Conservation (phyloP, 2,113 vertebrate genomes). For the Sapajus apella region DNA sequence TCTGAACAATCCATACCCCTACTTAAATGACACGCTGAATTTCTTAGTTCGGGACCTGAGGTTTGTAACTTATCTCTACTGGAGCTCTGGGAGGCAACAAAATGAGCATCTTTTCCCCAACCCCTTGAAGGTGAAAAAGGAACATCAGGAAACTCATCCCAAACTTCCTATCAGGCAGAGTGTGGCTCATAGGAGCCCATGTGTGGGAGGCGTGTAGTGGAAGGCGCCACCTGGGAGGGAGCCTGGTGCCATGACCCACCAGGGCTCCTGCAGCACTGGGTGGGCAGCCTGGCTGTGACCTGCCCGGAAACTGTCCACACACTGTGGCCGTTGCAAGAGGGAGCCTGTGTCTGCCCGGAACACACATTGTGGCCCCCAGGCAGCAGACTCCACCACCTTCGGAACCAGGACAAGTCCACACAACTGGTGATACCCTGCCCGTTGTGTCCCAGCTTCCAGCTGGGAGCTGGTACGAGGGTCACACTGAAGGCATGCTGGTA, state of each 20-base stretch:
- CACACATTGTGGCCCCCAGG: background rate
- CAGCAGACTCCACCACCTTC: background rate
- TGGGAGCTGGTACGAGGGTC: background rate
- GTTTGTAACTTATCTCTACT: background rate
- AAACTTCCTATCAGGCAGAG: too few species aligned
- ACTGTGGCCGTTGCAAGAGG: too few species aligned
- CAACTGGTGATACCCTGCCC: background rate
- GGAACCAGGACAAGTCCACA: background rate
- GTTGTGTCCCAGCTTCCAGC: background rate
- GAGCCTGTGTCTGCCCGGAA: background rate
- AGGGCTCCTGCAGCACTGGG: background rate
- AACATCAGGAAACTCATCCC: background rate
- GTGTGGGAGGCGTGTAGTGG: too few species aligned
- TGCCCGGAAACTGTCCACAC: fast-evolving
- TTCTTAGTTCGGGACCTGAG: background rate
- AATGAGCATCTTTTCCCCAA: background rate
- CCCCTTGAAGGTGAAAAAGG: background rate
- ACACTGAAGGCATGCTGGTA: background rate
- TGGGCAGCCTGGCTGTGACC: background rate
- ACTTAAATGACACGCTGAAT: background rate
- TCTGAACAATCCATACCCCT: fast-evolving
- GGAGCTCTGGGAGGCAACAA: background rate
- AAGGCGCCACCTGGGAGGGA: background rate
- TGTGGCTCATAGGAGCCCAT: background rate
- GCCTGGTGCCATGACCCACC: background rate